A percentile compares a stretch with the other conserved stretches of the same genome.
These are phyloP conservation scores for Cataglyphis hispanica DNA, from an alignment of 1,140 invertebrate species.

Conservation along the genomic window DNA sequence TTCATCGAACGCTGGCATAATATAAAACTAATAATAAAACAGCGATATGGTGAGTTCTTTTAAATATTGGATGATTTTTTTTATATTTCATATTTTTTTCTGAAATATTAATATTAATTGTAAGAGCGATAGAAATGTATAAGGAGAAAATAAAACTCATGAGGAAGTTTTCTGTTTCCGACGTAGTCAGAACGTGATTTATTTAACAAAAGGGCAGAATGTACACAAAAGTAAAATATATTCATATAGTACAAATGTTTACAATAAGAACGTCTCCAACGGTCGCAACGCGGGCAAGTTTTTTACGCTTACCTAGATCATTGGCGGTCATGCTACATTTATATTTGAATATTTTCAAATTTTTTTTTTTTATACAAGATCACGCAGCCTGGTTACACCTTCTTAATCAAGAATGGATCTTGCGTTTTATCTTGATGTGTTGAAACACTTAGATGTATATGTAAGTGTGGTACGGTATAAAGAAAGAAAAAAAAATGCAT, in stretches of 20 bases:
- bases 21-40: neutral
- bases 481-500: neutral
- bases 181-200: constrained; percentile 36
- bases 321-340: constrained; percentile 37
- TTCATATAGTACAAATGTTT: constrained; percentile 51
- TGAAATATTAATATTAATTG: neutral
- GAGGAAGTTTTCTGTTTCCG: constrained; percentile 18
- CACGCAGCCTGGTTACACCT: neutral
- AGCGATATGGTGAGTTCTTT: neutral
- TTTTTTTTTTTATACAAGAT: constrained; percentile 35
- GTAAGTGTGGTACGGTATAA: neutral
- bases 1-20: neutral
- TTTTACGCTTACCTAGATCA: constrained; percentile 26
- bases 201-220: constrained; percentile 55
- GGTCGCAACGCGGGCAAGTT: neutral
- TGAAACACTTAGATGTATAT: constrained; percentile 11
- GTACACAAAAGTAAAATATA: constrained; percentile 55
- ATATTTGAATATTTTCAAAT: constrained; percentile 19
- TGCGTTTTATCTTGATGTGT: neutral
- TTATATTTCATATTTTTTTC: neutral
- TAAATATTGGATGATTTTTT: neutral
- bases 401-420: constrained; percentile 17
- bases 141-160: neutral
- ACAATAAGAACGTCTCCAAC: constrained; percentile 45
- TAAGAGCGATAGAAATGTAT: neutral